These are phyloP conservation scores for Ganaspis brasiliensis DNA, from an alignment of 2,888 invertebrate genomes.

Conservation along the genomic window DNA sequence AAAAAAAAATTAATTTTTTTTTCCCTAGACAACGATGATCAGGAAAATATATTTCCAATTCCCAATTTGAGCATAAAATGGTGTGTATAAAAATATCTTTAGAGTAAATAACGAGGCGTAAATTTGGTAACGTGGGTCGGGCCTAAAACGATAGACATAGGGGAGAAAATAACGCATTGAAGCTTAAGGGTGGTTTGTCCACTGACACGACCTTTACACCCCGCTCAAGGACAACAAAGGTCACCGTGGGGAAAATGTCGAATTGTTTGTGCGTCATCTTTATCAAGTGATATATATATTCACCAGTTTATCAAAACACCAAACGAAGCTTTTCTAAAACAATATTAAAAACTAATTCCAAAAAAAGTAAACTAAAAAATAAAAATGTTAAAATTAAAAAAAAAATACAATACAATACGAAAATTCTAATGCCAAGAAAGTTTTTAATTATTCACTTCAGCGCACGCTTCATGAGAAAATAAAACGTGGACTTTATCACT, in stretches of 20 bases:
- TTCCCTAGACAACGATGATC: not conserved
- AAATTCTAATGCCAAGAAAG: too few species aligned
- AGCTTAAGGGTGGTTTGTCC: conserved; percentile 11
- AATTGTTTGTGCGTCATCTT: not conserved
- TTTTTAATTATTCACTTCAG: too few species aligned
- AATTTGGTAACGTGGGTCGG: conserved; percentile 70
- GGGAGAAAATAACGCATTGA: conserved; percentile 55
- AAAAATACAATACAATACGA: not conserved
- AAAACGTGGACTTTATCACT: not conserved
- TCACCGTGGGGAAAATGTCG: conserved; percentile 6
- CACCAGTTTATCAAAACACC: not conserved
- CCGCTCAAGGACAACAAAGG: conserved; percentile 32
- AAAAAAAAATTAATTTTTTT: not conserved
- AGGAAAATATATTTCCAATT: conserved; percentile 1
- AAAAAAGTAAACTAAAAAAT: not conserved
- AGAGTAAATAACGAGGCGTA: conserved; percentile 69
- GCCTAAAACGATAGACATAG: conserved; percentile 72
- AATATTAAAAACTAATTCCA: too few species aligned
- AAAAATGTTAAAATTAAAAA: not conserved
- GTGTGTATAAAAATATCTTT: conserved; percentile 67
- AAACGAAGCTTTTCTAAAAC: not conserved
- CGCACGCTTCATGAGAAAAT: too few species aligned
- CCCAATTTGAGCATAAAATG: conserved; percentile 55
- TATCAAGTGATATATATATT: conserved; percentile 23
- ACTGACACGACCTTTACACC: conserved; percentile 29